These are phyloP conservation scores for Chouioia cunea DNA, from an alignment of 2,888 invertebrate species.

Conservation along the genomic window DNA sequence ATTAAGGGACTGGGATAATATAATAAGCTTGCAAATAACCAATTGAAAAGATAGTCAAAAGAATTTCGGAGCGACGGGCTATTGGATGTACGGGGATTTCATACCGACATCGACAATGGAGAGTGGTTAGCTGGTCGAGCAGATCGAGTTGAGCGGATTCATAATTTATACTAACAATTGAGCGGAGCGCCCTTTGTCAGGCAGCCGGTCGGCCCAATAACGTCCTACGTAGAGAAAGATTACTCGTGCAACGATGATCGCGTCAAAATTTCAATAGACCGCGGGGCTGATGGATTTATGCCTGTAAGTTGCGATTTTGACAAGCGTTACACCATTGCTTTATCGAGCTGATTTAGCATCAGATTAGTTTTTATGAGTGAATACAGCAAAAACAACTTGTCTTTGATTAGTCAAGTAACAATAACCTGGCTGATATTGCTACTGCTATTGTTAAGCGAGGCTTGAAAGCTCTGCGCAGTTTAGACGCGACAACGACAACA, in stretches of 20 bases:
- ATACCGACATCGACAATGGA: constrained; percentile 27
- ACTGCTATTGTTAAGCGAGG: too few species aligned
- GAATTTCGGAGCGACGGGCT: constrained; percentile 34
- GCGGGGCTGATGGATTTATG: constrained; percentile 28
- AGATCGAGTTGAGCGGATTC: constrained; percentile 27
- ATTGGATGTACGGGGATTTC: constrained; percentile 7
- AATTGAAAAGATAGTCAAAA: constrained; percentile 35
- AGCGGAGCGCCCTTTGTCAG: constrained; percentile 4
- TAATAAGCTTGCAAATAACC: background rate
- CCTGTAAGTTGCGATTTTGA: constrained; percentile 8
- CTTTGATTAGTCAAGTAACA: too few species aligned
- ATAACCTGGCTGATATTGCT: too few species aligned
- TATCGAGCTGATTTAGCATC: background rate
- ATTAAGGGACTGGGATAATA: too few species aligned
- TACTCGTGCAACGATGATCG: background rate
- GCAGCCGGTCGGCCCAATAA: background rate
- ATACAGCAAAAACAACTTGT: too few species aligned
- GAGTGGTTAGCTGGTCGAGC: constrained; percentile 1
- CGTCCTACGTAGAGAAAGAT: background rate
- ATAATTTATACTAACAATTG: constrained; percentile 41
- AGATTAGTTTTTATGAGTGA: too few species aligned
- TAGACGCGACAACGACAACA: too few species aligned
- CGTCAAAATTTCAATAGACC: constrained; percentile 14
- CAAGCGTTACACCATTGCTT: constrained; percentile 27
- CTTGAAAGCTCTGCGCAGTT: too few species aligned